Percentiles rank a stretch among this genome's conserved stretches.
Conservation (phyloP, 1,140 invertebrate species). For the Aphelinus atriplicis region DNA sequence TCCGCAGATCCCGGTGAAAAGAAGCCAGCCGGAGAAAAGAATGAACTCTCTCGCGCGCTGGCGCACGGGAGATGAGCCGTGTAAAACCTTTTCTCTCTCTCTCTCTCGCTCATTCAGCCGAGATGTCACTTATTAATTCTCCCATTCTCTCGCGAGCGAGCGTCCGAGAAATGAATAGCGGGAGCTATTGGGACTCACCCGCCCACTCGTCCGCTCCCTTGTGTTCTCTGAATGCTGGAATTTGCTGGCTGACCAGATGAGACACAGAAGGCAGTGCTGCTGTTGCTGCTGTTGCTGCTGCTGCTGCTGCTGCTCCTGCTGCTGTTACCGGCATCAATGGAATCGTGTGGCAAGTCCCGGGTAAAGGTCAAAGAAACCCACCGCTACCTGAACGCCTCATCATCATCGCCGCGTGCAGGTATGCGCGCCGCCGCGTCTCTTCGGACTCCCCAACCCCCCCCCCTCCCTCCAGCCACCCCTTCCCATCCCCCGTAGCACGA, state of each 20-base stretch:
- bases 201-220: constrained; percentile 23
- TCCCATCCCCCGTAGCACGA: constrained; percentile 17
- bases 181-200: constrained; percentile 37
- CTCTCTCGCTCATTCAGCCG: not conserved
- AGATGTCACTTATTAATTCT: constrained; percentile 67
- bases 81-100: constrained; percentile 56
- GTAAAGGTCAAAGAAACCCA: constrained; percentile 59
- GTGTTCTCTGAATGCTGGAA: constrained; percentile 37
- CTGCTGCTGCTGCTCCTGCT: constrained; percentile 2
- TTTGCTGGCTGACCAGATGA: constrained; percentile 47
- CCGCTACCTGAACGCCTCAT: constrained; percentile 57
- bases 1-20: constrained; percentile 39
- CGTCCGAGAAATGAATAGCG: constrained; percentile 51
- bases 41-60: constrained; percentile 16
- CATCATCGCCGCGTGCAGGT: constrained; percentile 41
- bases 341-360: constrained; percentile 49
- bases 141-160: constrained; percentile 46
- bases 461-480: no score
- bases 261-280: constrained; percentile 44
- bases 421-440: constrained; percentile 40
- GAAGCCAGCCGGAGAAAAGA: no score
- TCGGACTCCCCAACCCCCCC: constrained; percentile 36
- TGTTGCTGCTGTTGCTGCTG: constrained; percentile 12
- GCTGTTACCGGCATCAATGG: constrained; percentile 29
- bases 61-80: constrained; percentile 49